Conservation (phyloP, 2,888 invertebrate species). For the Aporophyla lueneburgensis region DNA sequence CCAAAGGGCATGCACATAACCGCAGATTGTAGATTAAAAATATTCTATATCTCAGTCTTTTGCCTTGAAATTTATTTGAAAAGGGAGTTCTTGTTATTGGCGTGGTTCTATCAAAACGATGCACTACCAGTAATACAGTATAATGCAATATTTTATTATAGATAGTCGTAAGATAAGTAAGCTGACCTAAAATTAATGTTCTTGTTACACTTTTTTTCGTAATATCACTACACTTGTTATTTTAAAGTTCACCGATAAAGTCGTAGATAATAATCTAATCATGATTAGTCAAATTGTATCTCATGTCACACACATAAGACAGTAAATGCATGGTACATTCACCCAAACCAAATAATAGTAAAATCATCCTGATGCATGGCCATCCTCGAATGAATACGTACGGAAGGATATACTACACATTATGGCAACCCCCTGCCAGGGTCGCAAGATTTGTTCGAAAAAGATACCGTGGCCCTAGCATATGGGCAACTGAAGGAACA, state of each 20-base stretch:
- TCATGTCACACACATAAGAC: neutral
- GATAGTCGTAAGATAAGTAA: neutral
- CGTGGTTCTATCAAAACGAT: neutral
- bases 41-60: neutral
- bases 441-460: too few species aligned
- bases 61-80: neutral
- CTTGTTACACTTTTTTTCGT: constrained; percentile 7
- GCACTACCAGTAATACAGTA: neutral
- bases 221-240: neutral
- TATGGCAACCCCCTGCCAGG: too few species aligned
- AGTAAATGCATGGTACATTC: neutral
- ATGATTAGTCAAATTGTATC: neutral
- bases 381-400: neutral
- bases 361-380: neutral
- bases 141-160: neutral
- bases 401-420: neutral
- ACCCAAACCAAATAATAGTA: neutral
- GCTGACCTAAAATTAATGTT: neutral
- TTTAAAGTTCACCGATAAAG: neutral
- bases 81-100: neutral
- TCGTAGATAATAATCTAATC: neutral
- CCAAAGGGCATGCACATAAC: neutral
- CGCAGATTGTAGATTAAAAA: neutral
- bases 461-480: too few species aligned
- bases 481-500: too few species aligned